phyloP scores from a whole-genome alignment of 2,797 vertebrate species.

The Intellagama lesueurii region DNA sequence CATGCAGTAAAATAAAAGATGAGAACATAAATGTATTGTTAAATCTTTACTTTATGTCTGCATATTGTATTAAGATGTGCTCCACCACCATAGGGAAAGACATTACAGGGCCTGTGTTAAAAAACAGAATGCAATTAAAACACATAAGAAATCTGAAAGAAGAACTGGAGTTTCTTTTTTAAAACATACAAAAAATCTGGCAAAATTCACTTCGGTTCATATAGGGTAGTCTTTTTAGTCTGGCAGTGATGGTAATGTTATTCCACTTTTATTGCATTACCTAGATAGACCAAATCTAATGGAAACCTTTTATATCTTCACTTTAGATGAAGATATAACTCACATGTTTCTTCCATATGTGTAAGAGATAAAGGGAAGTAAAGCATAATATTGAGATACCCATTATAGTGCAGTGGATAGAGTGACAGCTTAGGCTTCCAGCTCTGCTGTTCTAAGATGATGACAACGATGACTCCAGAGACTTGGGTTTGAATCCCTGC shows the following conservation, averaged over 20 bases:
- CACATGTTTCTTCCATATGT: background rate
- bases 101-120: slow-evolving; percentile 40
- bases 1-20: slow-evolving; percentile 78
- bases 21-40: slow-evolving; percentile 78
- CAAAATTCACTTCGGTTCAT: slow-evolving; percentile 48
- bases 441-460: too few species aligned
- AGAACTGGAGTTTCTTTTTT: slow-evolving; percentile 12
- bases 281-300: slow-evolving; percentile 52
- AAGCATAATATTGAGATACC: slow-evolving; percentile 4
- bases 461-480: too few species aligned
- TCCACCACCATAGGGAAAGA: slow-evolving; percentile 53
- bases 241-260: slow-evolving; percentile 47
- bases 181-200: background rate
- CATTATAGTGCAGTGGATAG: too few species aligned
- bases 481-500: too few species aligned
- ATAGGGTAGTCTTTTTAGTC: slow-evolving; percentile 49
- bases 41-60: slow-evolving; percentile 67
- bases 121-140: slow-evolving; percentile 50
- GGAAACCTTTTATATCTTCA: slow-evolving; percentile 52
- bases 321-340: slow-evolving; percentile 45
- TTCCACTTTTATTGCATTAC: slow-evolving; percentile 54
- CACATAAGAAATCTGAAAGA: slow-evolving; percentile 35
- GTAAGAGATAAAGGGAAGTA: slow-evolving; percentile 44
- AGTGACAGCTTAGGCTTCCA: too few species aligned
- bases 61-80: slow-evolving; percentile 67